Base-by-base conservation (phyloP, 2,888 invertebrate species). In the Drosophila meridionalis region DNA sequence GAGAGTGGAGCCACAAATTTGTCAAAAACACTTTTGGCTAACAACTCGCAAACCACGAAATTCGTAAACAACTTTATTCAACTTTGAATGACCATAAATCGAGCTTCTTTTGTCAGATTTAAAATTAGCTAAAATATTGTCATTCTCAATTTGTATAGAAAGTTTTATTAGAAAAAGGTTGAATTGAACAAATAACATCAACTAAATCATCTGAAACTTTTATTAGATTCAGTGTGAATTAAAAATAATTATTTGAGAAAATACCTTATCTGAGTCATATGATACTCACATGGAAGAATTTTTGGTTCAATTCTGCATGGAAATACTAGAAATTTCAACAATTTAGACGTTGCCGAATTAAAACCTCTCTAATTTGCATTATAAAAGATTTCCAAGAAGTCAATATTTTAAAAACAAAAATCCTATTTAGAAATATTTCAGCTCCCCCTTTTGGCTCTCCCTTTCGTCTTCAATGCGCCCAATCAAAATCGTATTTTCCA, bases 1-100 rank as follows among this genome's bases (percentile, higher is more conserved):
- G 50, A 69, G 70, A 48, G 60, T 42, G 3, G 47, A 34, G 11
- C 20, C 5, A 38, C 14, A 30, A 47, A 20, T 72, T 9, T 2
- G 12, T 20, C 9, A n/a, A 12, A 45, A 53, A 38, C 53, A 55
- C 20, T 28, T 55, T 53, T 14, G 11, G 20, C 14, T 12, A 38
- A 53, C 36, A 38, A 8, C 34, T n/a, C 50, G 32, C 11, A 36
- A 36, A 26, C 6, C 34, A 1, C 34, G 5, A n/a, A 52, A 20
- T 20, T 20, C 20, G 9, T 20, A 52, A 52, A 34, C 30, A 48
- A 48, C 32, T 20, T 20, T 34, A 5, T 52, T 34, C 5, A 32
- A 34, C 34, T 34, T 34, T 34, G 6, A 34, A 34, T 34, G 11
- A 34, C 20, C 20, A 26, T 20, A 36, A 11, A n/a, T 20, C 11